These are phyloP conservation scores for Hyaena hyaena DNA, from an alignment of 2,113 vertebrate genomes.

Conservation along the genomic window DNA sequence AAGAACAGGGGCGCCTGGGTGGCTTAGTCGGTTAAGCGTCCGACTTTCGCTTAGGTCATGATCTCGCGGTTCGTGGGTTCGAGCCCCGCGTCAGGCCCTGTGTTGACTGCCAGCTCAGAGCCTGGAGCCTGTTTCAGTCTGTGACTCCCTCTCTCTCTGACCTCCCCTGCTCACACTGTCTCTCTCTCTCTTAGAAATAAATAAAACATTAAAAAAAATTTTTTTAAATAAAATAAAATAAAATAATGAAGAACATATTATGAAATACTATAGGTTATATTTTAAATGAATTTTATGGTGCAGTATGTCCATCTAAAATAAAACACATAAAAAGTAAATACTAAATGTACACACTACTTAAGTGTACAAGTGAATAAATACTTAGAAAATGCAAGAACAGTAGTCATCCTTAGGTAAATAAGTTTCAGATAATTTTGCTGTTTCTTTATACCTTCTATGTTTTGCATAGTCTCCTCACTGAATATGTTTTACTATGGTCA, in stretches of 20 bases:
- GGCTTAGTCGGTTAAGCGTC: too few relatives aligned
- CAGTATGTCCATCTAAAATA: background rate
- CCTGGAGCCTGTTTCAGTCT: too few relatives aligned
- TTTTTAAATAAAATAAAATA: too few relatives aligned
- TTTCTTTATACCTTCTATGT: background rate
- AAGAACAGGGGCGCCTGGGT: too few relatives aligned
- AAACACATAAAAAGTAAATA: background rate
- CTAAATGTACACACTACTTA: background rate
- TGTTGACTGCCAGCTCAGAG: too few relatives aligned
- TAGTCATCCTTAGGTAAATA: background rate
- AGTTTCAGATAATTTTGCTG: background rate
- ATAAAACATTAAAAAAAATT: too few relatives aligned
- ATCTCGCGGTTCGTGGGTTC: too few relatives aligned
- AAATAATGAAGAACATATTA: background rate
- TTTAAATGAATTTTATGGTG: slow-evolving; percentile 10
- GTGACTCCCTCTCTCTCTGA: too few relatives aligned
- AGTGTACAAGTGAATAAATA: background rate
- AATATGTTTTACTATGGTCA: background rate
- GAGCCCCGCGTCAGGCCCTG: too few relatives aligned
- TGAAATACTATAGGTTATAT: background rate
- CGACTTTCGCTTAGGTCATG: too few relatives aligned
- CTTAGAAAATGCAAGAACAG: background rate
- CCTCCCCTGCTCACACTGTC: too few relatives aligned
- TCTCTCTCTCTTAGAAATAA: too few relatives aligned
- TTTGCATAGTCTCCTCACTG: background rate